Evolutionary conservation across 2,113 vertebrate genomes (phyloP).

Genomic region (Eulemur macaco): DNA sequence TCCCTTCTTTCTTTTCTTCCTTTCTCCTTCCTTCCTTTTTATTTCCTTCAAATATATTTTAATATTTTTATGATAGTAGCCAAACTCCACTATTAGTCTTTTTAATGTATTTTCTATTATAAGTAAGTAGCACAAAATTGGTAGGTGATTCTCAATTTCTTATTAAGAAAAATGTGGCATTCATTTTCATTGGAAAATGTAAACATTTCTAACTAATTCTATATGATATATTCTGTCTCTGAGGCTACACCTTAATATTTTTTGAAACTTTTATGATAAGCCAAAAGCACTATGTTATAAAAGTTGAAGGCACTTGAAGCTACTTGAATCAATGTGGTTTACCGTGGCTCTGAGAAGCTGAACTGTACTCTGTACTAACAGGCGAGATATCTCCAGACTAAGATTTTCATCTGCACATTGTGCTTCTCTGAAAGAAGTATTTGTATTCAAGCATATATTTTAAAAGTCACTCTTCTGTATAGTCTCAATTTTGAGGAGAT

Average conservation of each 20-base stretch:
- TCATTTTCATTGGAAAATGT: neutral
- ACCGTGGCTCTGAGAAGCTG: neutral
- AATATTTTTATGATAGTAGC: neutral
- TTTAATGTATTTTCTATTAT: neutral
- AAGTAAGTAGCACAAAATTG: neutral
- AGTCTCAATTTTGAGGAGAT: too few species aligned
- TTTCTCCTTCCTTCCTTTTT: too few species aligned
- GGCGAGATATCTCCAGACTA: neutral
- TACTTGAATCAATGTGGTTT: neutral
- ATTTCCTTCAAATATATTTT: neutral
- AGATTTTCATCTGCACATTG: neutral
- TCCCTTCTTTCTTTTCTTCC: rapidly evolving
- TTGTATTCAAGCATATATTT: too few species aligned
- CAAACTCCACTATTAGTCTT: neutral
- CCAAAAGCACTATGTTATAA: too few species aligned
- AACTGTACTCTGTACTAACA: neutral
- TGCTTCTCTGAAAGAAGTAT: neutral
- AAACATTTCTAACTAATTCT: neutral
- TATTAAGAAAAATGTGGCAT: neutral
- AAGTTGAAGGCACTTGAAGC: neutral
- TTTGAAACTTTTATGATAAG: too few species aligned
- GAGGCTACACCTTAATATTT: too few species aligned
- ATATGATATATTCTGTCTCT: neutral
- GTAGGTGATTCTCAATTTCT: neutral
- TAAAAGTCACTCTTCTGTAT: too few species aligned